A percentile compares a stretch with the other conserved stretches of the same genome.
Evolutionary conservation across 2,797 vertebrate genomes (phyloP).

Genomic region (Glossophaga mutica): DNA sequence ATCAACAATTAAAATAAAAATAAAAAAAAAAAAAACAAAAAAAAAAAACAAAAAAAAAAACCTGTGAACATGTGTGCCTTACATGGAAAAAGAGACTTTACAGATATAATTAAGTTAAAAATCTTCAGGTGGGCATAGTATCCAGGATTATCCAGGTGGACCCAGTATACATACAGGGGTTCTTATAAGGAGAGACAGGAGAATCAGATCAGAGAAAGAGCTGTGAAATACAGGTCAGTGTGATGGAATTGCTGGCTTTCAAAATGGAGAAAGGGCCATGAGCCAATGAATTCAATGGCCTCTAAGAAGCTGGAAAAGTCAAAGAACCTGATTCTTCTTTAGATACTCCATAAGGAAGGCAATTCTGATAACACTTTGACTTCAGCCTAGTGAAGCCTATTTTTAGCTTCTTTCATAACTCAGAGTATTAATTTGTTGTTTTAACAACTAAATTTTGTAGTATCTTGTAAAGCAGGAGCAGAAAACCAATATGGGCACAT

Average conservation of each 20-base stretch:
- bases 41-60: no score
- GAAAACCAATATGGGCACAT: not conserved
- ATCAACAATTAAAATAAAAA: no score
- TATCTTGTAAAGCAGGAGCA: not conserved
- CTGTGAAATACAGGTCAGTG: not conserved
- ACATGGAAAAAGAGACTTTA: not conserved
- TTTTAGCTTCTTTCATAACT: not conserved
- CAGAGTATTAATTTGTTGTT: not conserved
- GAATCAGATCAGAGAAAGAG: not conserved
- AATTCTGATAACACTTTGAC: not conserved
- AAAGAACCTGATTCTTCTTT: not conserved
- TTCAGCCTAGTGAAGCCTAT: not conserved
- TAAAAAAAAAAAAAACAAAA: no score
- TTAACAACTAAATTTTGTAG: not conserved
- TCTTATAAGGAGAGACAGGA: not conserved
- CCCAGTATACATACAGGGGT: not conserved
- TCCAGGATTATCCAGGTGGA: not conserved
- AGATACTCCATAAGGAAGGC: not conserved
- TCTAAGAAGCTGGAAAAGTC: not conserved
- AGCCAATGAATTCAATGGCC: not conserved
- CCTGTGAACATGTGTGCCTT: not conserved
- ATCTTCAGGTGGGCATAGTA: not conserved
- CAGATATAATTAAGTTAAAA: not conserved
- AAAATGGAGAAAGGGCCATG: not conserved
- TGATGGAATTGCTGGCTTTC: not conserved